A percentile compares a stretch with the other conserved stretches of the same genome.
Evolutionary conservation across 2,113 vertebrate genomes (phyloP).

Genomic region (Urocitellus parryii): DNA sequence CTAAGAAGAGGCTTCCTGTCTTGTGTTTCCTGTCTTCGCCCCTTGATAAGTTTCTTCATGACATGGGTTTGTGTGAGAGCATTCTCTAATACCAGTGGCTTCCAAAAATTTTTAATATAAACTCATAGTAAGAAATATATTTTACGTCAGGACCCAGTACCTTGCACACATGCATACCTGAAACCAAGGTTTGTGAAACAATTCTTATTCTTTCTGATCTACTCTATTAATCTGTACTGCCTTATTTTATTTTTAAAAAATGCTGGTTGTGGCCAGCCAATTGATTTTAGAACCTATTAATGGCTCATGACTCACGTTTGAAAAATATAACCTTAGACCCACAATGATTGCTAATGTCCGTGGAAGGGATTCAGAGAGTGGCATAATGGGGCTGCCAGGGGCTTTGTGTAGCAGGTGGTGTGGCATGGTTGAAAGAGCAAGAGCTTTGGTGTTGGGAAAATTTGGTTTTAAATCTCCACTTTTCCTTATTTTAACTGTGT

Average conservation of each 20-base stretch:
- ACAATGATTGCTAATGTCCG: not conserved
- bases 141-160: not conserved
- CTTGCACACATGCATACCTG: not conserved
- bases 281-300: constrained; percentile 56
- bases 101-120: constrained; percentile 23
- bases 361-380: not conserved
- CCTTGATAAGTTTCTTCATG: not conserved
- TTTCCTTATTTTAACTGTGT: constrained; percentile 58
- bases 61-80: not conserved
- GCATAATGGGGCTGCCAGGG: not conserved
- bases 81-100: constrained; percentile 4
- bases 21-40: not conserved
- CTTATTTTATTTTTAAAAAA: not conserved
- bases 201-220: constrained; percentile 38
- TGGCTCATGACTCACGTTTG: constrained; percentile 7
- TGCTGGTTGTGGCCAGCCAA: not conserved
- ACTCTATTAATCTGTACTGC: not conserved
- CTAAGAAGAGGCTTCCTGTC: constrained; percentile 68
- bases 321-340: not conserved
- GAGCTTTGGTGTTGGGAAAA: constrained; percentile 34
- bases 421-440: constrained; percentile 47
- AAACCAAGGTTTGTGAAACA: not conserved
- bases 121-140: constrained; percentile 2
- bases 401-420: not conserved
- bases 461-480: constrained; percentile 26